phyloP scores from a whole-genome alignment of 2,888 invertebrate genomes.

The Magallana nippona region DNA sequence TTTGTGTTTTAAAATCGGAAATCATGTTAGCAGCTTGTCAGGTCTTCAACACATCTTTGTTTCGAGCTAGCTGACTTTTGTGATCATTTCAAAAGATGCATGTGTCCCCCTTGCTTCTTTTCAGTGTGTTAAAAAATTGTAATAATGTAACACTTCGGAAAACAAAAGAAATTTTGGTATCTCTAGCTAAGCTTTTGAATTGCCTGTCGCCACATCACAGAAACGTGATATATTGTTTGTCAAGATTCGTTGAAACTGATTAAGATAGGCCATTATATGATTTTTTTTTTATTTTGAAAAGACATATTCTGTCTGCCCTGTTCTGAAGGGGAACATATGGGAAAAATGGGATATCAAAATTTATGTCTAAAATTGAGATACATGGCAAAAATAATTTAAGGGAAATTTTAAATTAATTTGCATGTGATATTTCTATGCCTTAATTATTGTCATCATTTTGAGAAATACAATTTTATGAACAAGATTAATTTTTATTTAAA shows the following conservation, averaged over 20 bases:
- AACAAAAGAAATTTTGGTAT: conserved; percentile 29
- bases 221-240: conserved; percentile 30
- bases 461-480: no score
- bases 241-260: conserved; percentile 18
- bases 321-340: neutral
- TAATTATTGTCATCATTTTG: no score
- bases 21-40: conserved; percentile 17
- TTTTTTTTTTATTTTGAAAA: neutral
- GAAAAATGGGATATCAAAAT: neutral
- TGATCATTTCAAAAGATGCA: conserved; percentile 10
- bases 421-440: neutral
- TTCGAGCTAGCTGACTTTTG: neutral
- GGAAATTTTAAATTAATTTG: no score
- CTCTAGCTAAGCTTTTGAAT: neutral
- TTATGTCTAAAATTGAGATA: neutral
- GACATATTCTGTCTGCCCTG: neutral
- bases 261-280: neutral
- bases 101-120: conserved; percentile 21
- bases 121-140: conserved; percentile 5
- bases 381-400: no score
- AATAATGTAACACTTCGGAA: conserved; percentile 11
- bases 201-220: conserved; percentile 6
- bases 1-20: neutral
- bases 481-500: neutral
- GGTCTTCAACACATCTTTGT: conserved; percentile 22